These are phyloP conservation scores for Conistra vaccinii DNA, from an alignment of 2,888 invertebrate genomes.

Conservation along the genomic window DNA sequence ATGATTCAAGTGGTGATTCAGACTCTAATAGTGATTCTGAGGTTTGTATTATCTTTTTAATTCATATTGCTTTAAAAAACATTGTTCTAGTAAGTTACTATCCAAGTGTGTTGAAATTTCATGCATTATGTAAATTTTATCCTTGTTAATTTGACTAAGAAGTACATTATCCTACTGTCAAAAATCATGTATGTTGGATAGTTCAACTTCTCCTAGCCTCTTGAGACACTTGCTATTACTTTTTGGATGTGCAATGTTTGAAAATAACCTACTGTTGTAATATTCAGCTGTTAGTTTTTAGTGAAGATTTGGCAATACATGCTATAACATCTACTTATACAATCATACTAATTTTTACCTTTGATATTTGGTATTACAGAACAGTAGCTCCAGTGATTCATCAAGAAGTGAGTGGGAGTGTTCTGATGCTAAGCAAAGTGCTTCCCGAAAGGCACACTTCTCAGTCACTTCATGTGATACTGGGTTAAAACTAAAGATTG, in stretches of 20 bases:
- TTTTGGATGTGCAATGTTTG: neutral
- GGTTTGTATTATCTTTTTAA: slow-evolving; percentile 75
- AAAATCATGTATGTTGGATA: slow-evolving; percentile 1
- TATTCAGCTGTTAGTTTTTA: neutral
- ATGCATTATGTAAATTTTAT: slow-evolving; percentile 7
- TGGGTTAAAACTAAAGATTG: slow-evolving; percentile 91
- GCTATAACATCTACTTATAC: neutral
- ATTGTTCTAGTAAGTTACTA: neutral
- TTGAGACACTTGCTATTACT: neutral
- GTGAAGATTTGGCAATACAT: neutral
- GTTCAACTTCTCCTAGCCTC: neutral
- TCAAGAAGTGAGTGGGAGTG: slow-evolving; percentile 88
- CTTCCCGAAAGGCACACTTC: slow-evolving; percentile 88
- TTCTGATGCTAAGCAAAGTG: slow-evolving; percentile 79
- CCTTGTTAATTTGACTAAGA: neutral
- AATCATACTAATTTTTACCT: neutral
- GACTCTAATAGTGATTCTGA: slow-evolving; percentile 92
- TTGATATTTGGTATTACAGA: slow-evolving; percentile 77
- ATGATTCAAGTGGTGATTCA: slow-evolving; percentile 90
- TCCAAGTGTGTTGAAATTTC: neutral
- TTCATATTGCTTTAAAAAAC: neutral
- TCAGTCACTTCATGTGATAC: slow-evolving; percentile 92
- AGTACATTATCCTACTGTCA: neutral
- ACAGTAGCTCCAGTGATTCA: slow-evolving; percentile 83
- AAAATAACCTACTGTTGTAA: neutral